phyloP scores from a whole-genome alignment of 1,140 invertebrate species.

The Lordiphosa mommai region DNA sequence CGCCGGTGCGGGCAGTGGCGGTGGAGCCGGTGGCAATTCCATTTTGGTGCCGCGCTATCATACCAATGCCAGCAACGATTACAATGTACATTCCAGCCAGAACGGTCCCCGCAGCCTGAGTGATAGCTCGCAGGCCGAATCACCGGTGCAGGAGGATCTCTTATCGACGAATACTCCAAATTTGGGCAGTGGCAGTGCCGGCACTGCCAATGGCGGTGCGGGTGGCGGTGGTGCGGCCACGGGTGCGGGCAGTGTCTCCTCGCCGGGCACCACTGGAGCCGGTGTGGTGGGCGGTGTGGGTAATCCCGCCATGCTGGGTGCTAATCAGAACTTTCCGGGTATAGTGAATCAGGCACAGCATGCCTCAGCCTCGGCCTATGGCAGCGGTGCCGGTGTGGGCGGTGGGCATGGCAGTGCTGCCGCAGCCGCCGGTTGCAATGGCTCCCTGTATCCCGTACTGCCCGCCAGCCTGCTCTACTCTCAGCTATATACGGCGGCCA shows the following conservation, averaged over 20 bases:
- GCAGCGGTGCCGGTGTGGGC: conserved; percentile 46
- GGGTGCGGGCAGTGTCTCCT: conserved; percentile 83
- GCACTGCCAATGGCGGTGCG: conserved; percentile 17
- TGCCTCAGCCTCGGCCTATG: conserved; percentile 57
- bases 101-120: conserved; percentile 85
- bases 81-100: conserved; percentile 78
- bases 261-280: conserved; percentile 80
- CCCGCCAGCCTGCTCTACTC: conserved; percentile 90
- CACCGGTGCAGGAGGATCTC: conserved; percentile 89
- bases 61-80: conserved; percentile 79
- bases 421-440: conserved; percentile 81
- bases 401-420: conserved; percentile 59
- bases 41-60: conserved; percentile 82
- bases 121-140: conserved; percentile 90
- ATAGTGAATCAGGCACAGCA: conserved; percentile 76
- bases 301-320: conserved; percentile 57
- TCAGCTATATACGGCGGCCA: conserved; percentile 88
- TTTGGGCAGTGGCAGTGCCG: conserved; percentile 55
- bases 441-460: conserved; percentile 86
- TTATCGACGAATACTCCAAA: conserved; percentile 82
- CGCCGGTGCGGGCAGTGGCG: conserved; percentile 30
- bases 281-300: conserved; percentile 80
- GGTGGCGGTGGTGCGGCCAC: conserved; percentile 82
- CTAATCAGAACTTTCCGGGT: conserved; percentile 75
- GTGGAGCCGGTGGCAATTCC: conserved; percentile 57